Conservation (phyloP, 2,113 vertebrate genomes). For the Sander lucioperca region DNA sequence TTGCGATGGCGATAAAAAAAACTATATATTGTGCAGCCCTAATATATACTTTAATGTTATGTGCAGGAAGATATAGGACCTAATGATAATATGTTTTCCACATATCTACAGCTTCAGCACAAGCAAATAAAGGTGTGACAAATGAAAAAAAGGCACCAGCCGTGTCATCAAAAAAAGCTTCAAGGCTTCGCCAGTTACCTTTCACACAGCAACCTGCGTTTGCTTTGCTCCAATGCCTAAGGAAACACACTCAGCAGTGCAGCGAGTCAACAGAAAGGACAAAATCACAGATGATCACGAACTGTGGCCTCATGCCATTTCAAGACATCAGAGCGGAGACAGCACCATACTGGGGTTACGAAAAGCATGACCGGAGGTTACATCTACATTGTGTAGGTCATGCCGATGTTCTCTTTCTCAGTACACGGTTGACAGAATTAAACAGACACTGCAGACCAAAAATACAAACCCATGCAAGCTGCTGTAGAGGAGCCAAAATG, state of each 20-base stretch:
- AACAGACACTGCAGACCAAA: conserved; percentile 59
- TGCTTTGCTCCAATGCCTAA: conserved; percentile 20
- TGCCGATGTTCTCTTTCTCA: conserved; percentile 63
- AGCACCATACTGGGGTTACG: conserved; percentile 53
- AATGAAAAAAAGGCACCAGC: neutral
- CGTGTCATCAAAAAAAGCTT: neutral
- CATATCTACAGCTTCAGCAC: neutral
- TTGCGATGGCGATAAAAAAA: no score
- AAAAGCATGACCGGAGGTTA: conserved; percentile 67
- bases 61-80: no score
- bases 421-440: conserved; percentile 55
- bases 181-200: conserved; percentile 7
- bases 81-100: neutral
- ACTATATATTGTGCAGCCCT: no score
- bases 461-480: conserved; percentile 46
- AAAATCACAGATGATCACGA: conserved; percentile 64
- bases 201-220: conserved; percentile 37
- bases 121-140: neutral
- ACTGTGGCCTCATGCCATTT: conserved; percentile 78
- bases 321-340: conserved; percentile 70
- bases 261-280: conserved; percentile 49
- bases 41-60: no score
- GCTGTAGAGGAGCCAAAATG: conserved; percentile 46
- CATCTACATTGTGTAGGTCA: conserved; percentile 61
- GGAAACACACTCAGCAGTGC: conserved; percentile 27